Evolutionary conservation across 1,140 invertebrate species (phyloP), one percentile per base, ranked within the genome.

Genomic region (Pogonus chalceus): DNA sequence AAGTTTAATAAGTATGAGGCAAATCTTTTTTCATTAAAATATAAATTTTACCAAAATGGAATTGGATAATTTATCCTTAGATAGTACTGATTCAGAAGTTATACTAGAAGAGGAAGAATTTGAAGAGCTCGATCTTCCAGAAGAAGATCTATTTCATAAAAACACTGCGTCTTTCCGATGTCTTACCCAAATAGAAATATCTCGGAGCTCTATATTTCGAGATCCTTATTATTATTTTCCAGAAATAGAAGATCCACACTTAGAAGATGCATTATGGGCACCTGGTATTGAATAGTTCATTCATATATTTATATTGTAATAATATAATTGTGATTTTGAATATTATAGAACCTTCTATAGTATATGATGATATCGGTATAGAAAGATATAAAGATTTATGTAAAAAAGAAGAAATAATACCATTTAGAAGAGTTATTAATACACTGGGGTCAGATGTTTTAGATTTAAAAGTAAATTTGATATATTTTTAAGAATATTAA

Each of bases 201-300:
- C 75, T 0, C 64, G 65, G 16, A 76, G 73, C 56, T 71, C 69
- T 7, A 46, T 76, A 2, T 54, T 70, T 1, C 61, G 60, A 43
- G 72, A 77, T 55, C 67, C 69, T n/a, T 70, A 73, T 35, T 76
- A 68, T 56, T 64, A 65, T 49, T 77, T 76, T 55, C 74, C 74
- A 2, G 66, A 67, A 3, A 60, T 76, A 2, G 35, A 51, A 52
- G 73, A 77, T 59, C 75, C 75, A n/a, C 73, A 74, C 9, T 71
- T 76, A 18, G 56, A 65, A 23, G 60, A 62, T 31, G 73, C 73
- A 3, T 63, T 75, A 55, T 58, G 70, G 16, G 61, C 63, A 55
- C 48, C 58, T 35, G 60, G 62, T 63, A 56, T n/a, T n/a, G n/a
- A 46, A 31, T 9, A 21, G 4, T 7, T 18, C 16, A 49, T 49